These are phyloP conservation scores for Drusus annulatus DNA, from an alignment of 1,140 invertebrate genomes.

Conservation along the genomic window DNA sequence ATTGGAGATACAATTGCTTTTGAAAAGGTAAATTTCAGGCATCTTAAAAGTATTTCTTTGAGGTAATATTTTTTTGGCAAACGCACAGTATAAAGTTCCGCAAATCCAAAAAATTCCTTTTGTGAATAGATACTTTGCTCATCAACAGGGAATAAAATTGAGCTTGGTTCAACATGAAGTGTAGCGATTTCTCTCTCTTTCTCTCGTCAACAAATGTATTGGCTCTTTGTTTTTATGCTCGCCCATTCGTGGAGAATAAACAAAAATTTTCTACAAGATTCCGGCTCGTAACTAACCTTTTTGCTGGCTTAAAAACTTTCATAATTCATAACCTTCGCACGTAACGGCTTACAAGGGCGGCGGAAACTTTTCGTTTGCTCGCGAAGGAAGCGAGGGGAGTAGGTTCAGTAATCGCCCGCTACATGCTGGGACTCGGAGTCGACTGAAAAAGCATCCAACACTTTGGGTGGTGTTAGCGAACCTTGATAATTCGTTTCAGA, in stretches of 20 bases:
- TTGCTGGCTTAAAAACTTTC: conserved; percentile 42
- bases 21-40: too few species aligned
- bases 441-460: not conserved
- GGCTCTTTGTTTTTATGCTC: conserved; percentile 29
- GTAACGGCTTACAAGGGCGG: conserved; percentile 31
- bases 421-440: not conserved
- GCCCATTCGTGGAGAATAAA: conserved; percentile 28
- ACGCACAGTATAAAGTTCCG: not conserved
- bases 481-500: conserved; percentile 1
- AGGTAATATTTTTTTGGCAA: not conserved
- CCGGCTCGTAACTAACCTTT: conserved; percentile 37
- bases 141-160: not conserved
- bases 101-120: not conserved
- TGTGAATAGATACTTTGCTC: not conserved
- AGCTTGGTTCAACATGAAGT: conserved; percentile 4
- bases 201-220: conserved; percentile 24
- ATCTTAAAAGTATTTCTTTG: too few species aligned
- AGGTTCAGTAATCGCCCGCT: not conserved
- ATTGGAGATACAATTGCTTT: too few species aligned
- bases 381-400: not conserved
- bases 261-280: conserved; percentile 35
- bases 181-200: not conserved
- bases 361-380: conserved; percentile 14
- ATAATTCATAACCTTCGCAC: conserved; percentile 40
- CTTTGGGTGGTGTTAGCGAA: not conserved